Conservation (phyloP, 2,888 invertebrate species). For the Lepidocyrtoides sp. region DNA sequence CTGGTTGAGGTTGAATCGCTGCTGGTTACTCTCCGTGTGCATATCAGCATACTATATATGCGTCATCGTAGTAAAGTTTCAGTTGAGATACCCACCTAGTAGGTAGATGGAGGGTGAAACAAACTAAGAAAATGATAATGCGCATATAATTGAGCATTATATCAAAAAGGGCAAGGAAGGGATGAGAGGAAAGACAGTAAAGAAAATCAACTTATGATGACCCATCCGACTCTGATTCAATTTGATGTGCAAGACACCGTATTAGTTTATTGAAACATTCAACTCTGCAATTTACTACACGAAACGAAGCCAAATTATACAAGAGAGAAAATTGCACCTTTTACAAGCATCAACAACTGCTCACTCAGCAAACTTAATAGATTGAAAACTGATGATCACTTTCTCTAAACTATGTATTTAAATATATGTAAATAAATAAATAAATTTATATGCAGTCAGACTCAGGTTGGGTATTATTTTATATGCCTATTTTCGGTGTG, state of each 20-base stretch:
- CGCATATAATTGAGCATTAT: not conserved
- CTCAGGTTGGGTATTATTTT: not conserved
- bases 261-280: constrained; percentile 73
- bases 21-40: constrained; percentile 58
- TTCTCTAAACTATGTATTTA: not conserved
- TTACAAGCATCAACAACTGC: constrained; percentile 39
- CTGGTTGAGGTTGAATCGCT: constrained; percentile 55
- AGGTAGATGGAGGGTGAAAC: too few relatives aligned
- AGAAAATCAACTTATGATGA: not conserved
- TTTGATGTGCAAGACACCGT: constrained; percentile 35
- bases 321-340: constrained; percentile 62
- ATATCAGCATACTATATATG: constrained; percentile 1
- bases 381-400: not conserved
- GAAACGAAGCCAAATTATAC: not conserved
- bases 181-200: not conserved
- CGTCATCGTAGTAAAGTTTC: too few relatives aligned
- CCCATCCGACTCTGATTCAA: not conserved
- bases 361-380: constrained; percentile 38
- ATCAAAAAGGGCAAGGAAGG: not conserved
- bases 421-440: not conserved
- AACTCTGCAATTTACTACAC: constrained; percentile 62
- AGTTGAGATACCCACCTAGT: too few relatives aligned
- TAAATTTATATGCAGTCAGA: not conserved
- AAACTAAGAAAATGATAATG: not conserved
- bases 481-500: constrained; percentile 25